Conservation (phyloP, 1,140 invertebrate species). For the Platyscapa corneri region DNA sequence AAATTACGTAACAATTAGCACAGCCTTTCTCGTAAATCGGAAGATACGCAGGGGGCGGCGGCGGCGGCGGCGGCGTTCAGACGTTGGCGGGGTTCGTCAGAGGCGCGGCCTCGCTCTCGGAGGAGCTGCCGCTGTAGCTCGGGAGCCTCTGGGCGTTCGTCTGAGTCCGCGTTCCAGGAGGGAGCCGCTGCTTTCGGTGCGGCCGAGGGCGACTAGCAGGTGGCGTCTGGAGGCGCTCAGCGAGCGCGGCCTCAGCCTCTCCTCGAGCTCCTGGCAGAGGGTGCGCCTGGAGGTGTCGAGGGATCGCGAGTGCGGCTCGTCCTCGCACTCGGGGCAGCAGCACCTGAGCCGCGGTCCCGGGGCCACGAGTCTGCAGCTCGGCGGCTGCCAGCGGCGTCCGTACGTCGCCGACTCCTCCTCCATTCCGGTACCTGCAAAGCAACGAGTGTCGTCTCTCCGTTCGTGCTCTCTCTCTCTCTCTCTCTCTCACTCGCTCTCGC, state of each 20-base stretch:
- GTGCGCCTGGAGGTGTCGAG: not conserved
- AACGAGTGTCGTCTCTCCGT: not conserved
- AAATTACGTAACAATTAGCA: conserved; percentile 8
- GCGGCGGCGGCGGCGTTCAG: not conserved
- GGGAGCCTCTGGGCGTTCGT: not conserved
- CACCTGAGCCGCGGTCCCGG: not conserved
- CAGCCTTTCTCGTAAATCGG: not conserved
- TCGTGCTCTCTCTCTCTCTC: not conserved
- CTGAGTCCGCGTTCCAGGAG: not conserved
- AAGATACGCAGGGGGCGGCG: not conserved
- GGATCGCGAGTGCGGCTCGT: not conserved
- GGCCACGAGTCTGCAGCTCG: not conserved
- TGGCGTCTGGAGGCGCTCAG: conserved; percentile 21
- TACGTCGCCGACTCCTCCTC: not conserved
- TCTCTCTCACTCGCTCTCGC: not conserved
- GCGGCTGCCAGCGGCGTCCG: not conserved
- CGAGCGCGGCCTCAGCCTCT: not conserved
- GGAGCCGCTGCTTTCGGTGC: not conserved
- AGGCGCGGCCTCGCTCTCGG: conserved; percentile 57
- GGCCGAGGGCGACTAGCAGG: conserved; percentile 39
- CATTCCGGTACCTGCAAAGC: not conserved
- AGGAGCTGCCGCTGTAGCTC: conserved; percentile 54
- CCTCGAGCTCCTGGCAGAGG: conserved; percentile 1
- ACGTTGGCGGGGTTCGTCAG: not conserved
- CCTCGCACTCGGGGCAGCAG: not conserved